Base-by-base conservation (phyloP, 30 jellyfish, hydroid and myxozoan species). In the Turritopsis dohrnii region DNA sequence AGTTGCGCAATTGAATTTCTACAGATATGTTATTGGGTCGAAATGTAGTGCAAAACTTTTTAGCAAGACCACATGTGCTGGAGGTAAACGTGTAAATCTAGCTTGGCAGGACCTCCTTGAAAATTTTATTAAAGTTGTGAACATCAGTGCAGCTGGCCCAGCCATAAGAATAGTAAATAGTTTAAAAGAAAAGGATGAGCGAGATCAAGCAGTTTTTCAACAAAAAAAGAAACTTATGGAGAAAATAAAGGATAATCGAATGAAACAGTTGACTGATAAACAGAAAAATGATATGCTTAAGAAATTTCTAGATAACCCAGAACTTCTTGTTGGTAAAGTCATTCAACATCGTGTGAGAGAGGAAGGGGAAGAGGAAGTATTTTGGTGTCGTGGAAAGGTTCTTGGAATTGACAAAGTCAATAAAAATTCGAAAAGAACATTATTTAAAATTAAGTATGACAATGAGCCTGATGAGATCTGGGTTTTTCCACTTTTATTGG, bases 121-220 rank as follows among this genome's bases (percentile, higher is more conserved):
- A 72, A 72, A 72, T 25, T n/a, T n/a, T n/a, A 0, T 0, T 0
- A 72, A 0, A 60, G 0, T 60, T 60, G 0, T 60, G 0, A 0
- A 0, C 0, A 23, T 0, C 0, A 0, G 0, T 0, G 0, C 0
- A 0, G 0, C 0, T 0, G 0, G 0, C 0, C 0, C 0, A 0
- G 0, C 0, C 0, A 60, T 0, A 0, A 0, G 0, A 0, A 0
- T 60, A 0, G 0, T 0, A 0, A 60, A 0, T 0, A 0, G 0
- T 0, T 23, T 60, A 60, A 60, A 60, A 0, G 0, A 0, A 18
- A 21, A 0, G 0, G 73, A 60, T 0, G 73, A 0, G 19, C 73
- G 73, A 0, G 73, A 60, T 0, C 0, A 60, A 0, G 73, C 0
- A 18, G 73, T 60, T 60, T 0, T 0, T 0, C 0, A 0, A 18